Conservation (phyloP, 2,888 invertebrate genomes). For the Eupithecia subfuscata region DNA sequence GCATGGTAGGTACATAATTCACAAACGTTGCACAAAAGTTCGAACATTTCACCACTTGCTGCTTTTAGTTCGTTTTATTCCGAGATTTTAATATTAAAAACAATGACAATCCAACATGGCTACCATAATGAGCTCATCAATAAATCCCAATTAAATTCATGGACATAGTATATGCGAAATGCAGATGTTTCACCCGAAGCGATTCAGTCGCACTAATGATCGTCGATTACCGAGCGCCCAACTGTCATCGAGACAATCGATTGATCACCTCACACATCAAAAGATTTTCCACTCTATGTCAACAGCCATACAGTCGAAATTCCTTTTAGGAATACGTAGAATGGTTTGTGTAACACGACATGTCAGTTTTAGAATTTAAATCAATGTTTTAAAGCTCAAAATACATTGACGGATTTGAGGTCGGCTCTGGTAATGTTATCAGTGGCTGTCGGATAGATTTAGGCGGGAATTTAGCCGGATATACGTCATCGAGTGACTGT, state of each 20-base stretch:
- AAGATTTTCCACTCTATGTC: not conserved
- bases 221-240: slow-evolving; percentile 68
- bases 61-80: too few relatives aligned
- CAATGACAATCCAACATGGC: slow-evolving; percentile 24
- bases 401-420: slow-evolving; percentile 43
- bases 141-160: slow-evolving; percentile 44
- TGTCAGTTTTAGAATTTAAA: slow-evolving; percentile 40
- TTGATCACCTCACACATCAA: slow-evolving; percentile 52
- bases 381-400: slow-evolving; percentile 41
- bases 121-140: slow-evolving; percentile 42
- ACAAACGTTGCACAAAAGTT: too few relatives aligned
- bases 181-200: slow-evolving; percentile 57
- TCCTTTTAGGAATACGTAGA: not conserved
- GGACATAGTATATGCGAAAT: slow-evolving; percentile 50
- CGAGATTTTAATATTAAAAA: slow-evolving; percentile 2
- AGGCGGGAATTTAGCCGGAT: slow-evolving; percentile 68
- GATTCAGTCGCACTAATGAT: slow-evolving; percentile 71
- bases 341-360: slow-evolving; percentile 15
- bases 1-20: too few relatives aligned
- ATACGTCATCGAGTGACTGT: slow-evolving; percentile 64
- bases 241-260: slow-evolving; percentile 73
- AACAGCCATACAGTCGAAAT: not conserved
- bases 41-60: too few relatives aligned
- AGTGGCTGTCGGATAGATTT: slow-evolving; percentile 72
- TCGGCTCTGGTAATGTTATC: slow-evolving; percentile 49